A percentile compares a stretch with the other conserved stretches of the same genome.
These are phyloP conservation scores for Papilio xuthus DNA, from an alignment of 1,140 invertebrate genomes.

Conservation along the genomic window DNA sequence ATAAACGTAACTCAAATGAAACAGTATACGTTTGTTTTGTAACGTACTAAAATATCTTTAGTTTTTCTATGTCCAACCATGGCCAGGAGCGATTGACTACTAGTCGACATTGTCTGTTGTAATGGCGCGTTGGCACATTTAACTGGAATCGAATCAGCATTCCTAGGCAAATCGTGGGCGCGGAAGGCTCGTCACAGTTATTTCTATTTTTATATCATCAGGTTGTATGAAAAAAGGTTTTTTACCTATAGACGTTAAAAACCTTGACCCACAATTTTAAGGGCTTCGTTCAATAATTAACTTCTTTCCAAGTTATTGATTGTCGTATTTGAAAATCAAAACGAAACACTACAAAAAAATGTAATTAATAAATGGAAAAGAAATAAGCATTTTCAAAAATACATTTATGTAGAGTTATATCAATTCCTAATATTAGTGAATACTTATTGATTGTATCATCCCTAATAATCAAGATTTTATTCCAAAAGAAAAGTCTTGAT, in stretches of 20 bases:
- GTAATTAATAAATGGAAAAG: neutral
- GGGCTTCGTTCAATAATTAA: neutral
- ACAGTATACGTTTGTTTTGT: neutral
- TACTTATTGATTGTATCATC: no score
- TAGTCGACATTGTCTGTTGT: conserved; percentile 8
- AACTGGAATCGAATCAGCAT: neutral
- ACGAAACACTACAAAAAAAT: neutral
- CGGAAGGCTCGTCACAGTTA: neutral
- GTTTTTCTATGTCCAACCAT: neutral
- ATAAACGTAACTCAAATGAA: neutral
- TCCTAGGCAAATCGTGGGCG: neutral
- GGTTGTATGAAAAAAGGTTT: conserved; percentile 7
- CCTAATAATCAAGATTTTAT: no score
- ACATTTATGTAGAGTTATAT: no score
- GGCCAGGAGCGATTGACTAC: no score
- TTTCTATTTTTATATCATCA: conserved; percentile 1
- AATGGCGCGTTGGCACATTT: neutral
- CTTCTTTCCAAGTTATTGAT: neutral
- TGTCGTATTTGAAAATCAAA: neutral
- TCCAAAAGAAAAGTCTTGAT: no score
- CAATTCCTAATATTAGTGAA: no score
- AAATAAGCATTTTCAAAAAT: neutral
- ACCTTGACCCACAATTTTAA: conserved; percentile 15
- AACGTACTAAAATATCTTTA: neutral
- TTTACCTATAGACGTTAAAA: neutral